These are phyloP conservation scores for Leptinotarsa peninsularis DNA, from an alignment of 2,888 invertebrate genomes.

Conservation along the genomic window DNA sequence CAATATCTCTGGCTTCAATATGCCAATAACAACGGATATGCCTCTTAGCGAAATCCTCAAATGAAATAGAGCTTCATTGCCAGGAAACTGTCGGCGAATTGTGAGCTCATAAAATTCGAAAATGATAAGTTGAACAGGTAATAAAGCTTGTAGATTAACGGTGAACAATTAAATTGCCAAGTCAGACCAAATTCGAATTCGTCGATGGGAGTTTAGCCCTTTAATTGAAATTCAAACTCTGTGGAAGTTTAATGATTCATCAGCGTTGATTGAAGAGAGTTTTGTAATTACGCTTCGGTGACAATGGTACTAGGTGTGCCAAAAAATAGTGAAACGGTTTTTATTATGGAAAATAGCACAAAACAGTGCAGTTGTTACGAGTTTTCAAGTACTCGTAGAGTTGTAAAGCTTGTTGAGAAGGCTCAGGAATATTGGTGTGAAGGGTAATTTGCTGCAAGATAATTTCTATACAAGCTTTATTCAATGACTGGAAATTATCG, in stretches of 20 bases:
- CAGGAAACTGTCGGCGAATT: not conserved
- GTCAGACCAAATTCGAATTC: conserved; percentile 25
- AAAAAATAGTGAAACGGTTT: not conserved
- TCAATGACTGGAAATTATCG: too few relatives aligned
- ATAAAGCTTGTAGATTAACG: conserved; percentile 35
- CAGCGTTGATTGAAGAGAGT: not conserved
- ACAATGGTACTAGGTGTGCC: not conserved
- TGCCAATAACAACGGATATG: conserved; percentile 10
- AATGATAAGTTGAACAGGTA: conserved; percentile 39
- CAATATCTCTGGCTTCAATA: conserved; percentile 1
- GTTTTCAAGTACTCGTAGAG: too few relatives aligned
- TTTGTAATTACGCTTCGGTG: conserved; percentile 14
- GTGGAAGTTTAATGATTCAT: conserved; percentile 2
- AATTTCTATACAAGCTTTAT: too few relatives aligned
- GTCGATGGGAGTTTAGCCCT: conserved; percentile 13
- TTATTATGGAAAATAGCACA: too few relatives aligned
- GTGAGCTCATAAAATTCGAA: conserved; percentile 27
- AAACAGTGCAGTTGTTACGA: too few relatives aligned
- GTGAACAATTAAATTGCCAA: conserved; percentile 31
- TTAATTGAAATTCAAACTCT: conserved; percentile 26
- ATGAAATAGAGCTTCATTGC: conserved; percentile 12
- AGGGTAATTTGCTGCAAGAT: too few relatives aligned
- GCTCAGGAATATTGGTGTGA: too few relatives aligned
- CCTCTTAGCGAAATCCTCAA: conserved; percentile 10
- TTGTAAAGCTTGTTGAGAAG: too few relatives aligned